Evolutionary conservation across 2,113 vertebrate species (phyloP).

Genomic region (Herpetotheres cachinnans): DNA sequence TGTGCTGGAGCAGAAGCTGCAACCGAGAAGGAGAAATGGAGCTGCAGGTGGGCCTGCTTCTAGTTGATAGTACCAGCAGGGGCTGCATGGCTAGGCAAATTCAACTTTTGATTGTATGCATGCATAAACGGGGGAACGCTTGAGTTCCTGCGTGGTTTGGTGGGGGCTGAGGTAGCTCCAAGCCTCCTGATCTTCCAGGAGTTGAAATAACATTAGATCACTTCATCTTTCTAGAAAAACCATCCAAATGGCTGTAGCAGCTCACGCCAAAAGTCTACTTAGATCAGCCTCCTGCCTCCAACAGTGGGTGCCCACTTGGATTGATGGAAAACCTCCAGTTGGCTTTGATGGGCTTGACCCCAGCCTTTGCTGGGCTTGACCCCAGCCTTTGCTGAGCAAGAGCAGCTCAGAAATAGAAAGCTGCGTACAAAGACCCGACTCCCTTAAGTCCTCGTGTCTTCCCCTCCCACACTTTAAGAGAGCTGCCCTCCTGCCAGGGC

Average conservation of each 20-base stretch:
- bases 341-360: not conserved
- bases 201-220: not conserved
- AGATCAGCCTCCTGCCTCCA: not conserved
- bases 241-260: not conserved
- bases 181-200: not conserved
- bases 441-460: not conserved
- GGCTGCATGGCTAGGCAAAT: not conserved
- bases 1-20: not conserved
- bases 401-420: not conserved
- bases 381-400: not conserved
- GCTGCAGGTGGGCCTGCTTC: not conserved
- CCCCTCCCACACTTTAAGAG: too few relatives aligned
- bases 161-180: not conserved
- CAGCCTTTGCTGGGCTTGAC: not conserved
- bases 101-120: not conserved
- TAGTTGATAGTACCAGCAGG: not conserved
- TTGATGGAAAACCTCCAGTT: not conserved
- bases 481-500: not conserved
- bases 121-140: accelerated
- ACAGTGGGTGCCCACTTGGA: not conserved
- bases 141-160: not conserved
- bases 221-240: not conserved
- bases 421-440: not conserved
- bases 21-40: not conserved
- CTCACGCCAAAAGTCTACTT: not conserved